Evolutionary conservation across 2,113 vertebrate genomes (phyloP), one percentile per base, ranked within the genome.

Genomic region (Microtus richardsoni): DNA sequence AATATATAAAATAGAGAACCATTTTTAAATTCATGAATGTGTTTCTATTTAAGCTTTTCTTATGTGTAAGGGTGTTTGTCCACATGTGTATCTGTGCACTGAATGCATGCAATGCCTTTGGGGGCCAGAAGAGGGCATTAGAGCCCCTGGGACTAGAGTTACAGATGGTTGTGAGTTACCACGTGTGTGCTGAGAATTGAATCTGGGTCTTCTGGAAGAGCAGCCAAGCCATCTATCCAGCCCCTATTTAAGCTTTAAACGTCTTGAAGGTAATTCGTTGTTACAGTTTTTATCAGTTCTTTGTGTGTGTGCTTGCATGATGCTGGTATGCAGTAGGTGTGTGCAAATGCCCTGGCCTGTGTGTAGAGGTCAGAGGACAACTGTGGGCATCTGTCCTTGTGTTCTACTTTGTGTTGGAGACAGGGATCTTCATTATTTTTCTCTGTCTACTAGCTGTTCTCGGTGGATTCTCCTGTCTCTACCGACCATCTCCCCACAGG

Each of bases 191-290:
- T 39, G 54, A 28, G 58, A 62, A 62, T 41, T 83, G 80, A 83
- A 83, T 41, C n/a, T 30, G 14, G n/a, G 54, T 30, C 24, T 39
- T 83, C 58, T 62, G 24, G 39, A 41, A 62, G 52, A 39, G n/a
- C 24, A 62, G 58, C 58, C 16, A 0, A 62, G n/a, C 58, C 80
- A 62, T 17, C 24, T 41, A 41, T 41, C 80, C n/a, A 83, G 58
- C n/a, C 16, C 24, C 70, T 60, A 2, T 77, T 95, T 93, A 84
- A 95, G 86, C 24, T 54, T 91, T 86, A 89, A 96, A 54, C 44
- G 89, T 94, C 90, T 95, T 71, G 70, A 78, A 87, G 85, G 70
- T 92, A 85, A 92, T 96, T 85, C 74, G 71, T 36, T 88, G 52
- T 92, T 88, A 54, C 82, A 19, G 73, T 94, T 95, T 93, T 96